These are phyloP conservation scores for Tupaia tana DNA, from an alignment of 2,113 vertebrate species.

Conservation along the genomic window DNA sequence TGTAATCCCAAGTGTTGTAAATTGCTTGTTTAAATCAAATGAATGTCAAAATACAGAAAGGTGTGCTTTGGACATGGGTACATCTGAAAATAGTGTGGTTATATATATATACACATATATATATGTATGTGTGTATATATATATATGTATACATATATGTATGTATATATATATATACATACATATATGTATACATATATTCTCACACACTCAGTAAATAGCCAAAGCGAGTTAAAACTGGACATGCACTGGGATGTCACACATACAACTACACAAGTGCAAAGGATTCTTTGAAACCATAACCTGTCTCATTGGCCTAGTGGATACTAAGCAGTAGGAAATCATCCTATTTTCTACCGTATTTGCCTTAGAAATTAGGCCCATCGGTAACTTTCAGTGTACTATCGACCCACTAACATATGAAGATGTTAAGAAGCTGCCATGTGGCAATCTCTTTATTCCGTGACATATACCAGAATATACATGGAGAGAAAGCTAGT, in stretches of 20 bases:
- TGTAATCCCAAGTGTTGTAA: constrained; percentile 80
- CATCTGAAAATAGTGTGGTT: constrained; percentile 60
- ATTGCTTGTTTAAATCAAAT: constrained; percentile 72
- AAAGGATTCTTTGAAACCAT: background rate
- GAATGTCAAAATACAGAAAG: constrained; percentile 69
- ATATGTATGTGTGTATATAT: background rate
- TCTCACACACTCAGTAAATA: background rate
- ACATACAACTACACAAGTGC: background rate
- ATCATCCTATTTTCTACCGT: background rate
- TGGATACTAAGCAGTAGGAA: background rate
- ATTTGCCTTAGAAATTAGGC: constrained; percentile 10
- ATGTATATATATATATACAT: constrained; percentile 16
- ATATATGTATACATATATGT: background rate
- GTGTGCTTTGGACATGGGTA: constrained; percentile 62
- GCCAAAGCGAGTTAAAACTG: background rate
- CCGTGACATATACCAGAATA: background rate
- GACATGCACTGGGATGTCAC: background rate
- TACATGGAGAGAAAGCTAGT: background rate
- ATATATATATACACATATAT: constrained; percentile 26
- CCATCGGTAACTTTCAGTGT: background rate
- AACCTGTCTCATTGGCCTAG: background rate
- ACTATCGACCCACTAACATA: constrained; percentile 25
- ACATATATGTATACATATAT: constrained; percentile 26
- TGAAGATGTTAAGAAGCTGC: constrained; percentile 59
- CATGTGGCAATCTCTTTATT: constrained; percentile 71